phyloP scores from a whole-genome alignment of 1,140 invertebrate genomes.

The Drosophila bipectinata region DNA sequence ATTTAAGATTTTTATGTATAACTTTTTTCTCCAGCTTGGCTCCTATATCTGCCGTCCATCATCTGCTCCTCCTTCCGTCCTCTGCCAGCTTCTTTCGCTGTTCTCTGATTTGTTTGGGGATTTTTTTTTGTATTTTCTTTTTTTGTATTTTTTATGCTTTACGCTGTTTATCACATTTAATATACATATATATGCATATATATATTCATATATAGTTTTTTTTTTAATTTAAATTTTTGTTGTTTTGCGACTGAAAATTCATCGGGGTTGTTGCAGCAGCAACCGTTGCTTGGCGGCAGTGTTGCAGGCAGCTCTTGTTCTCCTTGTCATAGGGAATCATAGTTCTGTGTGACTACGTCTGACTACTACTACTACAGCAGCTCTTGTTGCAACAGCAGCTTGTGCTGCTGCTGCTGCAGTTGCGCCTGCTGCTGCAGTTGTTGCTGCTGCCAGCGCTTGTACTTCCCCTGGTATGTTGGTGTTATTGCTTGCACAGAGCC shows the following conservation, averaged over 20 bases:
- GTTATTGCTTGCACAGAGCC: not conserved
- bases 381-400: conserved; percentile 71
- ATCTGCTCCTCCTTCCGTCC: not conserved
- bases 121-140: conserved; percentile 14
- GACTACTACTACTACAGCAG: conserved; percentile 44
- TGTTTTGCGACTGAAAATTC: conserved; percentile 67
- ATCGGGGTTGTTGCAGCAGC: conserved; percentile 25
- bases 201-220: conserved; percentile 44
- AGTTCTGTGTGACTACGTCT: conserved; percentile 4
- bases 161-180: conserved; percentile 80
- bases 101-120: conserved; percentile 4
- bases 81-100: conserved; percentile 1
- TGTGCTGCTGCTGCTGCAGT: conserved; percentile 68
- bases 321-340: conserved; percentile 13
- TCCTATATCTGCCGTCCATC: not conserved
- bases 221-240: conserved; percentile 43
- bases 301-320: conserved; percentile 26
- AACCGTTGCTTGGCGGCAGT: conserved; percentile 40
- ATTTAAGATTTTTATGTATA: too few relatives aligned
- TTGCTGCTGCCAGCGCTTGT: conserved; percentile 75
- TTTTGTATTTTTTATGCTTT: conserved; percentile 62
- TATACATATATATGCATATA: conserved; percentile 52
- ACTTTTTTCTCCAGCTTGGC: not conserved
- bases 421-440: conserved; percentile 70
- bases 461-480: conserved; percentile 61